Percentiles rank a stretch among this genome's conserved stretches.
These are phyloP conservation scores for Pan troglodytes DNA, from an alignment of 2,113 vertebrate genomes.

Conservation along the genomic window DNA sequence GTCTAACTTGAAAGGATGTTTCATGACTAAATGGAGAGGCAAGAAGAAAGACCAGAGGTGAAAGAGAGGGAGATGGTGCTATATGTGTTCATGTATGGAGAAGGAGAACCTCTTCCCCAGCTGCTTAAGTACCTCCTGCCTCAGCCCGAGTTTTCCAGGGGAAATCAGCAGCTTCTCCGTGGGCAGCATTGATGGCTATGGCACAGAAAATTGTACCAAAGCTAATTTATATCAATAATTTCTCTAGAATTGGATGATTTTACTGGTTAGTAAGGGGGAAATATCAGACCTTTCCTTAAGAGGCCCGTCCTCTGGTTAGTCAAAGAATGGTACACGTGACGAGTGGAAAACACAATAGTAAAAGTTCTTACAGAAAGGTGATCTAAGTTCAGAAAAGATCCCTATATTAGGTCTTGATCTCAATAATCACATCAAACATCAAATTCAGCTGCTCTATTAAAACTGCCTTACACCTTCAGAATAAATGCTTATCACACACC, in stretches of 20 bases:
- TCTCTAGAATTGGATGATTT: neutral
- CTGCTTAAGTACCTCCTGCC: neutral
- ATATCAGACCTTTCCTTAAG: neutral
- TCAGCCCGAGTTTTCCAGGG: neutral
- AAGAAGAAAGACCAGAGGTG: neutral
- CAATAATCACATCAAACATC: neutral
- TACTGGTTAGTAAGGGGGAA: neutral
- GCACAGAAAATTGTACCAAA: neutral
- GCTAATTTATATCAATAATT: neutral
- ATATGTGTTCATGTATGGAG: neutral
- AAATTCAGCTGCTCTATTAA: neutral
- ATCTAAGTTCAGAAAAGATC: slow-evolving; percentile 38
- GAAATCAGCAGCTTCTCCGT: neutral
- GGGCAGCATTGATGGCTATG: neutral
- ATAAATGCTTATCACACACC: neutral
- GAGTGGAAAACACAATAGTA: neutral
- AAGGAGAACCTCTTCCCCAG: neutral
- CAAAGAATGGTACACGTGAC: neutral
- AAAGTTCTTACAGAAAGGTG: neutral
- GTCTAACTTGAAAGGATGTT: neutral
- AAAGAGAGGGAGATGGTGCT: no score
- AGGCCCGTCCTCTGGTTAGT: neutral
- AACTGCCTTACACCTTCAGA: neutral
- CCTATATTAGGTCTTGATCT: neutral
- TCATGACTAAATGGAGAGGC: neutral